Conservation (phyloP, 2,888 invertebrate species). For the Lepas anatifera region DNA sequence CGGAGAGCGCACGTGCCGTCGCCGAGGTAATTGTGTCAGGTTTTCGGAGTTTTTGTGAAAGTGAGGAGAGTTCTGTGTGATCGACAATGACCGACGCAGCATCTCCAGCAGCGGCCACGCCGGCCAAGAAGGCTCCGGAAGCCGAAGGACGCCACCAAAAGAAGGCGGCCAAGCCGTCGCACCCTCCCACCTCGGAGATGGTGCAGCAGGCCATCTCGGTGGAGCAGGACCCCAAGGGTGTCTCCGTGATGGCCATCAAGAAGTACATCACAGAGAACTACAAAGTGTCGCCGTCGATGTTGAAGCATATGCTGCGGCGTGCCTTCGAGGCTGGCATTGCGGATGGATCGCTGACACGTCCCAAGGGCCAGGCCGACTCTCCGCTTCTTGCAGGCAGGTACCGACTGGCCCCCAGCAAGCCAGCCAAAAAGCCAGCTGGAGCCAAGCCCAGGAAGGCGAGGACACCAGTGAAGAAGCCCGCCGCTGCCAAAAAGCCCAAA, state of each 20-base stretch:
- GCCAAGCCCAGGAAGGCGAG: constrained; percentile 9
- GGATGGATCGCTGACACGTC: constrained; percentile 32
- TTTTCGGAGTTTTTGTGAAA: too few species aligned
- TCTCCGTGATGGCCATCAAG: constrained; percentile 36
- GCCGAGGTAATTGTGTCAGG: not conserved
- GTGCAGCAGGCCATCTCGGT: constrained; percentile 32
- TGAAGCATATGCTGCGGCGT: constrained; percentile 27
- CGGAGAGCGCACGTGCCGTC: not conserved
- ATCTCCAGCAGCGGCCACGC: not conserved
- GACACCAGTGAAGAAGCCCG: constrained; percentile 18
- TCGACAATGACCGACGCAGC: too few species aligned
- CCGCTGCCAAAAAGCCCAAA: not conserved
- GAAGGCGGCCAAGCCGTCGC: not conserved
- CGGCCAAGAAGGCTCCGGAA: not conserved
- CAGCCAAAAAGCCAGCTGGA: not conserved
- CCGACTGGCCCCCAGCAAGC: constrained; percentile 20
- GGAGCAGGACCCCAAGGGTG: constrained; percentile 36
- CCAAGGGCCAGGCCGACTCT: constrained; percentile 26
- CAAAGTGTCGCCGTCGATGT: not conserved
- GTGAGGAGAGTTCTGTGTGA: too few species aligned
- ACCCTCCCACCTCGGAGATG: constrained; percentile 28
- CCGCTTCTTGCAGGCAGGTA: constrained; percentile 23
- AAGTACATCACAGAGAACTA: constrained; percentile 32
- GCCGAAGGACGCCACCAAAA: not conserved
- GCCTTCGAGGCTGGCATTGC: constrained; percentile 33